Evolutionary conservation across 2,888 invertebrate species (phyloP).

Genomic region (Baccha elongata): DNA sequence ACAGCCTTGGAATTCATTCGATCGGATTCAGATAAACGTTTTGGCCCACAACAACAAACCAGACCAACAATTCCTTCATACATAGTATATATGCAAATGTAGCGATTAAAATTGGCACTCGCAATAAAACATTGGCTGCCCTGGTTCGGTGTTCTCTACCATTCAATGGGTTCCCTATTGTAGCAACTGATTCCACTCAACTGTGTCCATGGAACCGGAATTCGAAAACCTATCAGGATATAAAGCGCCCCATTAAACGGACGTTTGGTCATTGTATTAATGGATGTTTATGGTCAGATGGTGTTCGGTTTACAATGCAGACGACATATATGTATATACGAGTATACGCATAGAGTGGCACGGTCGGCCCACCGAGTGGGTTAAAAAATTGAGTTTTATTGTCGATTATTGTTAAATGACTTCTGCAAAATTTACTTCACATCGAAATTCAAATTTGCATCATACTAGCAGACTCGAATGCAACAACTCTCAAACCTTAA

Average conservation of each 20-base stretch:
- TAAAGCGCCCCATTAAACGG: conserved; percentile 75
- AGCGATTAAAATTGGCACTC: conserved; percentile 69
- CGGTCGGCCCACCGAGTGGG: conserved; percentile 7
- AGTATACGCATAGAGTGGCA: background rate
- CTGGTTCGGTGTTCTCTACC: conserved; percentile 10
- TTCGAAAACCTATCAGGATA: conserved; percentile 72
- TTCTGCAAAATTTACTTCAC: conserved; percentile 75
- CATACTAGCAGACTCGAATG: conserved; percentile 14
- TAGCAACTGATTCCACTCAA: conserved; percentile 63
- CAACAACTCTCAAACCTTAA: background rate
- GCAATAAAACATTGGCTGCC: conserved; percentile 66
- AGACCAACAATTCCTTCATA: conserved; percentile 34
- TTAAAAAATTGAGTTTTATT: conserved; percentile 68
- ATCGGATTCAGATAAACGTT: conserved; percentile 62
- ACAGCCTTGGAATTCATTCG: conserved; percentile 56
- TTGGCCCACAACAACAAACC: conserved; percentile 44
- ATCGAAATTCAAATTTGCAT: conserved; percentile 49
- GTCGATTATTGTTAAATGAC: conserved; percentile 75
- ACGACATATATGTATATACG: background rate
- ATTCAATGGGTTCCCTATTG: conserved; percentile 46
- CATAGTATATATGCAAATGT: conserved; percentile 70
- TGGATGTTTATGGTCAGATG: conserved; percentile 72
- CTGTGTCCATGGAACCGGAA: conserved; percentile 65
- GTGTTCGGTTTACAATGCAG: conserved; percentile 53
- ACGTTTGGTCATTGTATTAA: conserved; percentile 75